A percentile compares a stretch with the other conserved stretches of the same genome.
Evolutionary conservation across 2,888 invertebrate genomes (phyloP).

Genomic region (Plebejus anna): DNA sequence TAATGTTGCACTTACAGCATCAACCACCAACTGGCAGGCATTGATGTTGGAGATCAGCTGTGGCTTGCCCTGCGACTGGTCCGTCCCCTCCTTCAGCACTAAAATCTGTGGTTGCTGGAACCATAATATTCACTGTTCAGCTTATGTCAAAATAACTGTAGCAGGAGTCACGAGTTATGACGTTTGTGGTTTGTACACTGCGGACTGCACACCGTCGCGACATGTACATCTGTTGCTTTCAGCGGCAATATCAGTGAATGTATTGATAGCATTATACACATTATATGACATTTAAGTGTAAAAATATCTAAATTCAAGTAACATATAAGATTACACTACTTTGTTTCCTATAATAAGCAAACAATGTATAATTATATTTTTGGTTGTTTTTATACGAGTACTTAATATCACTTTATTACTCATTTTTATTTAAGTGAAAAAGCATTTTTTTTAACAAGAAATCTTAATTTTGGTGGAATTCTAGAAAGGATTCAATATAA

Average conservation of each 20-base stretch:
- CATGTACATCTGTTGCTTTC: neutral
- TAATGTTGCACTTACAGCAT: constrained; percentile 84
- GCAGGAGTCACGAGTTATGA: neutral
- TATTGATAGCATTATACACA: neutral
- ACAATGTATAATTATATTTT: neutral
- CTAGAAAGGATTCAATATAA: neutral
- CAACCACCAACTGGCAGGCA: constrained; percentile 96
- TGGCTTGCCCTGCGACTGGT: constrained; percentile 95
- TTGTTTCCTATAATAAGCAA: neutral
- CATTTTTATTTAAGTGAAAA: neutral
- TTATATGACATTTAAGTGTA: neutral
- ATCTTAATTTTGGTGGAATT: neutral
- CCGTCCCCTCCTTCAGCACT: constrained; percentile 98
- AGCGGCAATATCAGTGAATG: neutral
- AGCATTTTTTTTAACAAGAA: neutral
- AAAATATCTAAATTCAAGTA: neutral
- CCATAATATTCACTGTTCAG: neutral
- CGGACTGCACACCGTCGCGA: neutral
- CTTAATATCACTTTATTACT: neutral
- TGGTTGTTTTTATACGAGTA: neutral
- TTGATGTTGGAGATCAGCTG: constrained; percentile 98
- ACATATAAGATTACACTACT: neutral
- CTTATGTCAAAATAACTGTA: neutral
- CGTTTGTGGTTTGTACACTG: neutral
- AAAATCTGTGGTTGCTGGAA: constrained; percentile 97